These are phyloP conservation scores for Phalacrocorax aristotelis DNA, from an alignment of 2,113 vertebrate genomes.

Conservation along the genomic window DNA sequence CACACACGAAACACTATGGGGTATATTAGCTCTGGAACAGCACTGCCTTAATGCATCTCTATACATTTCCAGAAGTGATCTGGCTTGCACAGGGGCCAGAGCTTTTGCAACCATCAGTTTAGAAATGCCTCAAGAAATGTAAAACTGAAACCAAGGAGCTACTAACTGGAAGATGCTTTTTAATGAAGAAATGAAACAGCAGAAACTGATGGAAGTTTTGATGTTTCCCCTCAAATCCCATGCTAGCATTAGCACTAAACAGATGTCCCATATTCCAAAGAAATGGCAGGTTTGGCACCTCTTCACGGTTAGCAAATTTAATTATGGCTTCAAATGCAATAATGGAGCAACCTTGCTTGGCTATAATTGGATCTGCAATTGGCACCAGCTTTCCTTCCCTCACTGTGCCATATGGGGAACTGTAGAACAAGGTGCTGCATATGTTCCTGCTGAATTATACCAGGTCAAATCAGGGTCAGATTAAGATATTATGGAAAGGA, in stretches of 20 bases:
- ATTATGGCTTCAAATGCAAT: constrained; percentile 74
- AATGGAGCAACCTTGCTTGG: constrained; percentile 73
- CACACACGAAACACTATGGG: accelerated
- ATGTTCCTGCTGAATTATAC: constrained; percentile 50
- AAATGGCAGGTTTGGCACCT: constrained; percentile 66
- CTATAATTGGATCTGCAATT: constrained; percentile 70
- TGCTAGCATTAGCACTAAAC: constrained; percentile 53
- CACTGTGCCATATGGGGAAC: constrained; percentile 67
- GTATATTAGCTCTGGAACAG: not conserved
- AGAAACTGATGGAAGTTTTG: not conserved
- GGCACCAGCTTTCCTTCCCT: constrained; percentile 61
- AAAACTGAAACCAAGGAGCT: not conserved
- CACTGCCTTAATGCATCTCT: not conserved
- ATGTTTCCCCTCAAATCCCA: not conserved
- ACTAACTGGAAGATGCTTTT: not conserved
- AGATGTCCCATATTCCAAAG: constrained; percentile 71
- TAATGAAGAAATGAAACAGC: not conserved
- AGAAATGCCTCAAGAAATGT: not conserved
- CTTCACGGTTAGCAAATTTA: constrained; percentile 67
- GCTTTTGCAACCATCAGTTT: not conserved
- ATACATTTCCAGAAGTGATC: not conserved
- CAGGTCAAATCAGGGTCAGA: constrained; percentile 9
- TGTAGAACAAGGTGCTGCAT: constrained; percentile 50
- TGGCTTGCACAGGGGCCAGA: not conserved
- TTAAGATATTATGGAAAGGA: not conserved